Evolutionary conservation across 2,797 vertebrate genomes (phyloP).

Genomic region (Anguilla pacifica): DNA sequence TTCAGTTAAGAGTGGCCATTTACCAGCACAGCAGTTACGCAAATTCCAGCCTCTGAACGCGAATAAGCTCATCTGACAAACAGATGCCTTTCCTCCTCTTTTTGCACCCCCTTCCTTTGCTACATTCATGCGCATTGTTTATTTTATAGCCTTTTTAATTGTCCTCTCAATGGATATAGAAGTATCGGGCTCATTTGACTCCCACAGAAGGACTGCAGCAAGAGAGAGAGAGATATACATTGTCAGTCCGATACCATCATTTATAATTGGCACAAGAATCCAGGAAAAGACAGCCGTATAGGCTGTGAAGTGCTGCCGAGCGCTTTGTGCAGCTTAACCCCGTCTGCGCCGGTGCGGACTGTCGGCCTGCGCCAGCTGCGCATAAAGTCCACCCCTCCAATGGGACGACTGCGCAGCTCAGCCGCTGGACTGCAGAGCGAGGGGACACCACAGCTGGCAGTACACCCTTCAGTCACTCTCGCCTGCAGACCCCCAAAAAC

Average conservation of each 20-base stretch:
- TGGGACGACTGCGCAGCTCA: not conserved
- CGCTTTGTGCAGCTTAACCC: too few relatives aligned
- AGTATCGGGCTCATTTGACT: not conserved
- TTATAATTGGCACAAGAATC: not conserved
- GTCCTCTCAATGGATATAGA: constrained; percentile 5
- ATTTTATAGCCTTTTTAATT: constrained; percentile 19
- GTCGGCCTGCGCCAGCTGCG: not conserved
- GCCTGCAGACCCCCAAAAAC: too few relatives aligned
- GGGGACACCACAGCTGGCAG: too few relatives aligned
- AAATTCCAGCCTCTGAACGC: not conserved
- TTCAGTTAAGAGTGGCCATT: constrained; percentile 8
- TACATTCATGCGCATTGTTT: constrained; percentile 12
- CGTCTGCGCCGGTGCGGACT: too few relatives aligned
- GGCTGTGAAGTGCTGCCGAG: too few relatives aligned
- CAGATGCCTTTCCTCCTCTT: constrained; percentile 4
- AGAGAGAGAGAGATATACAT: not conserved
- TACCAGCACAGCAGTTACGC: not conserved
- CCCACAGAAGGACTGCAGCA: not conserved
- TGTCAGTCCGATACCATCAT: not conserved
- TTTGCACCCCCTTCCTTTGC: not conserved
- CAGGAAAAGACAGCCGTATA: too few relatives aligned
- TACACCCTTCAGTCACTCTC: too few relatives aligned
- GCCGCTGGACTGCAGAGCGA: not conserved
- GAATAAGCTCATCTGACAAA: constrained; percentile 20
- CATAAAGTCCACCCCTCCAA: not conserved